These are phyloP conservation scores for Meloidogyne floridensis DNA, from an alignment of 1,140 invertebrate species.

Conservation along the genomic window DNA sequence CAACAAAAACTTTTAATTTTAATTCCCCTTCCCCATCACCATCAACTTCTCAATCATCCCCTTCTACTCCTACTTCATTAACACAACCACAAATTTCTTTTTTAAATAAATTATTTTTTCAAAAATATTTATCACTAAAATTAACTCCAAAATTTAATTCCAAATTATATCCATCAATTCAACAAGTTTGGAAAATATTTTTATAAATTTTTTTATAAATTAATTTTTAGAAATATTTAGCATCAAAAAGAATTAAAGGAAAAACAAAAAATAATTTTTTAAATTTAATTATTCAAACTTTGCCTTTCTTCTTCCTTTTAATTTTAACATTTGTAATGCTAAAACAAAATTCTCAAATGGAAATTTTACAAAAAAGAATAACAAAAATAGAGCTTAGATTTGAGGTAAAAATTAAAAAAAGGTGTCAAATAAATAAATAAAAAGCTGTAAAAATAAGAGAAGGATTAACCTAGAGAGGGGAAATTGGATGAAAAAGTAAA, in stretches of 20 bases:
- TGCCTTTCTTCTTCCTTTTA: constrained; percentile 9
- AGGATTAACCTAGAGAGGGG: not conserved
- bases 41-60: not conserved
- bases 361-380: constrained; percentile 3
- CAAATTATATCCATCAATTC: not conserved
- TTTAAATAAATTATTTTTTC: not conserved
- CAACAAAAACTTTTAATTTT: not conserved
- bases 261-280: not conserved
- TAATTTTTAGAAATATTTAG: not conserved
- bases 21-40: not conserved
- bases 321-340: not conserved
- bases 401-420: not conserved
- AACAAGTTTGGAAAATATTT: too few relatives aligned
- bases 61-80: not conserved
- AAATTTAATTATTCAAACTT: not conserved
- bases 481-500: not conserved
- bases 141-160: not conserved
- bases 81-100: not conserved
- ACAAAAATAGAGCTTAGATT: not conserved
- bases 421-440: too few relatives aligned
- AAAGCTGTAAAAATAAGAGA: not conserved
- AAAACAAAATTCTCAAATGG: not conserved
- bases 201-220: not conserved
- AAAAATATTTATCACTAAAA: not conserved
- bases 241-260: not conserved